phyloP scores from a whole-genome alignment of 2,113 vertebrate genomes.

The Chionis minor region DNA sequence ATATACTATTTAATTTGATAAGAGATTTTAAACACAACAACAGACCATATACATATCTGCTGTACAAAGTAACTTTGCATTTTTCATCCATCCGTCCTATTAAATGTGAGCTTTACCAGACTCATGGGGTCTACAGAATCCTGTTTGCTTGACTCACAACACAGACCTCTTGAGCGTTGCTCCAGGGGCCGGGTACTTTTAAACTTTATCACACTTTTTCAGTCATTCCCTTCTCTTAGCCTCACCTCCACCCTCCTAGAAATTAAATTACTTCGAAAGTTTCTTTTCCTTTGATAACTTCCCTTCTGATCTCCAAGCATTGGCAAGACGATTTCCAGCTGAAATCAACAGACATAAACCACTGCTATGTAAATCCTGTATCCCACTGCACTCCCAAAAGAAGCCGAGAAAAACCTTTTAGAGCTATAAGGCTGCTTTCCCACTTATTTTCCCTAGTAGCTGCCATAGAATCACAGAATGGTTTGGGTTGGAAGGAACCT shows the following conservation, averaged over 20 bases:
- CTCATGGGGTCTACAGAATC: neutral
- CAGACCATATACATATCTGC: neutral
- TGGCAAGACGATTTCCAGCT: neutral
- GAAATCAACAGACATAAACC: neutral
- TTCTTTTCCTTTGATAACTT: neutral
- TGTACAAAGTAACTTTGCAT: neutral
- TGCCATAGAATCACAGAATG: neutral
- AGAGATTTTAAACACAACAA: neutral
- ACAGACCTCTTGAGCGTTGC: neutral
- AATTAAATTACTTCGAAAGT: neutral
- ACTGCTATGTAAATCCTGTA: neutral
- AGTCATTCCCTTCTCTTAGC: neutral
- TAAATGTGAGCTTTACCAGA: neutral
- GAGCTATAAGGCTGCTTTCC: neutral
- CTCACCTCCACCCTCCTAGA: neutral
- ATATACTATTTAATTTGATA: neutral
- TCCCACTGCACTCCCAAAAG: neutral
- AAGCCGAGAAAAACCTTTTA: neutral
- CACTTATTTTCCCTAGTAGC: neutral
- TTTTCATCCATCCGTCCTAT: neutral
- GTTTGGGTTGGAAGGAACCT: neutral
- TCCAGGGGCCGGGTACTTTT: neutral
- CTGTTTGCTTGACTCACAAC: neutral
- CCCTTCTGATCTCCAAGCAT: neutral
- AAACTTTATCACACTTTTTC: neutral